phyloP scores from a whole-genome alignment of 1,140 invertebrate genomes.

The Paramacrobiotus metropolitanus region DNA sequence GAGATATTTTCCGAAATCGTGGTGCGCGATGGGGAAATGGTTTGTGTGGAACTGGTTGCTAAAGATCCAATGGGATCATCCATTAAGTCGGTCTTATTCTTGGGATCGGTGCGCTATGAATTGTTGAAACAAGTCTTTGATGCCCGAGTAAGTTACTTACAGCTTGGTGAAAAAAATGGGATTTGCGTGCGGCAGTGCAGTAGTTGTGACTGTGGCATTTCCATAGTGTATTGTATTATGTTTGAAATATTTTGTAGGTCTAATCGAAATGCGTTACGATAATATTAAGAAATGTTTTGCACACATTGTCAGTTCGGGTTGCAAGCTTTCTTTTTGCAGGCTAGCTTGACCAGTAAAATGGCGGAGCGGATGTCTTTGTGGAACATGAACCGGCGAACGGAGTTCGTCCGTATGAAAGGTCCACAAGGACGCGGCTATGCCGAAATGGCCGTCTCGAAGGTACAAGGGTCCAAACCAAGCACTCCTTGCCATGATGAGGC shows the following conservation, averaged over 20 bases:
- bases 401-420: slow-evolving; percentile 93
- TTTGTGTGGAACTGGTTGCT: slow-evolving; percentile 87
- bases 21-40: slow-evolving; percentile 89
- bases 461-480: slow-evolving; percentile 10
- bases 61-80: slow-evolving; percentile 42
- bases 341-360: slow-evolving; percentile 73
- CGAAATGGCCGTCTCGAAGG: slow-evolving; percentile 84
- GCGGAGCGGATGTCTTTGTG: slow-evolving; percentile 90
- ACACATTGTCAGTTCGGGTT: no score
- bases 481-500: slow-evolving; percentile 10
- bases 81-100: slow-evolving; percentile 65
- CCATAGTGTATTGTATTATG: background rate
- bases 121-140: slow-evolving; percentile 88
- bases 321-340: slow-evolving; percentile 35
- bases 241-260: background rate
- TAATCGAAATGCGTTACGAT: no score
- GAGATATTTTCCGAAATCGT: slow-evolving; percentile 80
- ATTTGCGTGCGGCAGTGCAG: no score
- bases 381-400: slow-evolving; percentile 51
- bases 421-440: slow-evolving; percentile 86
- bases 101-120: slow-evolving; percentile 89
- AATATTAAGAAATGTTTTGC: no score
- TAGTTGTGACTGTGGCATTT: no score
- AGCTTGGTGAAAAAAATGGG: background rate
- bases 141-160: slow-evolving; percentile 44